Percentiles rank a stretch among this genome's conserved stretches.
phyloP scores from a whole-genome alignment of 2,113 vertebrate species.

The Periophthalmodon schlosseri region DNA sequence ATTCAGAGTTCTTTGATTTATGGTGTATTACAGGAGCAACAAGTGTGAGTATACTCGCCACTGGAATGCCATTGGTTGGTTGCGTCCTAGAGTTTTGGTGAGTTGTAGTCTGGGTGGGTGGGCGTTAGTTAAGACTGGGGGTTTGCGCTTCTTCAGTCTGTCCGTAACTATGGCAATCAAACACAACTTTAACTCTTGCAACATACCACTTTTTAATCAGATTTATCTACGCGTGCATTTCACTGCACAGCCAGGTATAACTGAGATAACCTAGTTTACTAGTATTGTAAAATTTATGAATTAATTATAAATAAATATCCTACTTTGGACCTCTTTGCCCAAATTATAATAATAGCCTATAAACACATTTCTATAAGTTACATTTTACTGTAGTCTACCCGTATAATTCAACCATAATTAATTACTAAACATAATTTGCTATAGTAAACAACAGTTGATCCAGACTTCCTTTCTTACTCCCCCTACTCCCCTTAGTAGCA shows the following conservation, averaged over 20 bases:
- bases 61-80: background rate
- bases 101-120: background rate
- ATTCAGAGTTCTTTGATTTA: background rate
- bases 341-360: too few relatives aligned
- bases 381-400: too few relatives aligned
- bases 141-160: background rate
- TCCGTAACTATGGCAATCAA: slow-evolving; percentile 57
- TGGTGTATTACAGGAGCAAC: background rate
- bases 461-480: background rate
- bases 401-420: too few relatives aligned
- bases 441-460: background rate
- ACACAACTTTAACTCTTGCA: slow-evolving; percentile 7
- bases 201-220: background rate
- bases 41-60: background rate
- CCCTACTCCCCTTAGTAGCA: background rate
- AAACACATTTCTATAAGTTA: too few relatives aligned
- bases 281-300: too few relatives aligned
- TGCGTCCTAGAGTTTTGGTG: background rate
- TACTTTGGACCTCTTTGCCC: too few relatives aligned
- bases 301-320: too few relatives aligned
- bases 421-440: background rate
- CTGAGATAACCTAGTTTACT: background rate
- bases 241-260: background rate
- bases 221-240: too few relatives aligned
- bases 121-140: slow-evolving; percentile 14